These are phyloP conservation scores for Olivierus martensii DNA, from an alignment of 1,140 invertebrate species.

Conservation along the genomic window DNA sequence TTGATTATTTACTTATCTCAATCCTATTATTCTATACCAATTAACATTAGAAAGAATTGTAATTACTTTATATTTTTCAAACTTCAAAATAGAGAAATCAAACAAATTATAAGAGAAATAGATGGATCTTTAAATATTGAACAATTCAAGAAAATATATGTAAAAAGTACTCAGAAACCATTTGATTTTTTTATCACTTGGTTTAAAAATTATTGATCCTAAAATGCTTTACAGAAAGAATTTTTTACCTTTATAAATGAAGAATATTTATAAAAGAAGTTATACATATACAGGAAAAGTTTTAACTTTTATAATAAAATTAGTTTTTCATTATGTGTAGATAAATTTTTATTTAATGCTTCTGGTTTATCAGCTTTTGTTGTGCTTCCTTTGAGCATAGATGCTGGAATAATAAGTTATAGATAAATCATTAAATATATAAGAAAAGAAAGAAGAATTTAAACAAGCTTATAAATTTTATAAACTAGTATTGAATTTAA, in stretches of 20 bases:
- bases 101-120: too few species aligned
- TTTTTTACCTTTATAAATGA: too few species aligned
- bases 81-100: too few species aligned
- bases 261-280: too few species aligned
- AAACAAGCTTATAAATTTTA: background rate
- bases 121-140: too few species aligned
- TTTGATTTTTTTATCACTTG: too few species aligned
- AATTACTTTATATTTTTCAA: too few species aligned
- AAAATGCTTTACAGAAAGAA: too few species aligned
- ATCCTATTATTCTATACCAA: slow-evolving; percentile 1
- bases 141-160: too few species aligned
- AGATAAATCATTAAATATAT: background rate
- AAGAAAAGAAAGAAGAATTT: background rate
- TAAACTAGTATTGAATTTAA: background rate
- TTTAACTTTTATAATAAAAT: background rate
- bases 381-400: background rate
- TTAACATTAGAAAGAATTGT: background rate
- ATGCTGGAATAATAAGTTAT: background rate
- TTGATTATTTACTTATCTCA: slow-evolving; percentile 1
- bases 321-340: background rate
- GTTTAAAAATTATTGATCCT: too few species aligned
- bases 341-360: background rate
- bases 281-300: background rate
- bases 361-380: background rate
- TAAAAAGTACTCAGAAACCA: too few species aligned